Percentiles rank a stretch among this genome's conserved stretches.
phyloP scores from a whole-genome alignment of 2,113 vertebrate genomes.

The Bufo bufo region DNA sequence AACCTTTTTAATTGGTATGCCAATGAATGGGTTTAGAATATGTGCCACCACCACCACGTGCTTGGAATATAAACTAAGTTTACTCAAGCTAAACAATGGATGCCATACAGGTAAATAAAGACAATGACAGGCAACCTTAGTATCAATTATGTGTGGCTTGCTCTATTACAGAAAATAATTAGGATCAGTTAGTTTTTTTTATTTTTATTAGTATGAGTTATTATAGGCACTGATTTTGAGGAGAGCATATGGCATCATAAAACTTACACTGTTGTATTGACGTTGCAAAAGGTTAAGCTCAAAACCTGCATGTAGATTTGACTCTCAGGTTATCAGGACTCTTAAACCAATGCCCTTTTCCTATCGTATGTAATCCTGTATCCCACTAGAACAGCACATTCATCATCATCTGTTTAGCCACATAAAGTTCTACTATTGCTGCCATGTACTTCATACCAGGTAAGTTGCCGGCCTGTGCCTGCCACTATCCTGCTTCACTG shows the following conservation, averaged over 20 bases:
- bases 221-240: not conserved
- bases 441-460: not conserved
- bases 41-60: not conserved
- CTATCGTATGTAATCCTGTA: not conserved
- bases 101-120: not conserved
- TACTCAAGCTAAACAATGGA: slow-evolving; percentile 1
- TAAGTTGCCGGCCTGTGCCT: no score
- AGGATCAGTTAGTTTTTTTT: not conserved
- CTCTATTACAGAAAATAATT: not conserved
- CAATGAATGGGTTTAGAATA: not conserved
- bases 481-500: no score
- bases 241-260: not conserved
- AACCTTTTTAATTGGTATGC: slow-evolving; percentile 18
- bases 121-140: not conserved
- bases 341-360: not conserved
- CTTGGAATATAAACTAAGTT: not conserved
- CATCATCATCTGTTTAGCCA: not conserved
- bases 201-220: not conserved
- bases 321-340: not conserved
- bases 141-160: not conserved
- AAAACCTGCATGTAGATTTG: not conserved
- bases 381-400: not conserved
- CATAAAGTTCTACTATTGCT: not conserved
- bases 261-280: not conserved
- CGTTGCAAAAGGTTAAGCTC: not conserved